Evolutionary conservation across 2,797 vertebrate genomes (phyloP).

Genomic region (Natrix natrix): DNA sequence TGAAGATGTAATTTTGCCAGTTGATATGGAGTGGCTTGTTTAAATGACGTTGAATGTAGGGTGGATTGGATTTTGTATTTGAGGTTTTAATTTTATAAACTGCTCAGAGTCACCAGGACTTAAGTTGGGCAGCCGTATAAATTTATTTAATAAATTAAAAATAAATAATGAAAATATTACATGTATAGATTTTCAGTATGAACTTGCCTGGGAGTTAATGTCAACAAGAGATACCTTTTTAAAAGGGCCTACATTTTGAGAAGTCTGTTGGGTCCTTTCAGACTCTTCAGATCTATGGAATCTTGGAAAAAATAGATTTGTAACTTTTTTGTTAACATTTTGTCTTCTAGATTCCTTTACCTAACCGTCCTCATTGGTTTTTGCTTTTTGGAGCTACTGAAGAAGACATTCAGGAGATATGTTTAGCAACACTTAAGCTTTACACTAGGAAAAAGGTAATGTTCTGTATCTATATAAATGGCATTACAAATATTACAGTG

Average conservation of each 20-base stretch:
- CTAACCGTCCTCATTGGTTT: constrained; percentile 93
- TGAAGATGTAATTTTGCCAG: neutral
- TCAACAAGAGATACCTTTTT: neutral
- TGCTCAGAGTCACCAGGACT: neutral
- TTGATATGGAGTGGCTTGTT: neutral
- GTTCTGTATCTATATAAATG: neutral
- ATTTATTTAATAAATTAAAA: neutral
- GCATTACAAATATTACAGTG: neutral
- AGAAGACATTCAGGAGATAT: constrained; percentile 97
- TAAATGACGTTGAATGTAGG: neutral
- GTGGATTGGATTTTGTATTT: neutral
- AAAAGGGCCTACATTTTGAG: neutral
- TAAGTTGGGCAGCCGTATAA: neutral
- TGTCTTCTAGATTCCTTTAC: constrained; percentile 84
- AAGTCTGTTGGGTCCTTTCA: neutral
- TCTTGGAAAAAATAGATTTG: neutral
- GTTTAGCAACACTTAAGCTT: constrained; percentile 91
- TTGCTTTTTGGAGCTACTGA: constrained; percentile 91
- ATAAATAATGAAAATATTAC: neutral
- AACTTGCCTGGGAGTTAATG: neutral
- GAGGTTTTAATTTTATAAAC: neutral
- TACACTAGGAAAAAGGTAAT: constrained; percentile 94
- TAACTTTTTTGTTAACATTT: fast-evolving
- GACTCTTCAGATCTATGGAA: neutral
- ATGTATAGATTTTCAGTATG: neutral